Conservation (phyloP, 2,888 invertebrate genomes). For the Vesta saturnalis region DNA sequence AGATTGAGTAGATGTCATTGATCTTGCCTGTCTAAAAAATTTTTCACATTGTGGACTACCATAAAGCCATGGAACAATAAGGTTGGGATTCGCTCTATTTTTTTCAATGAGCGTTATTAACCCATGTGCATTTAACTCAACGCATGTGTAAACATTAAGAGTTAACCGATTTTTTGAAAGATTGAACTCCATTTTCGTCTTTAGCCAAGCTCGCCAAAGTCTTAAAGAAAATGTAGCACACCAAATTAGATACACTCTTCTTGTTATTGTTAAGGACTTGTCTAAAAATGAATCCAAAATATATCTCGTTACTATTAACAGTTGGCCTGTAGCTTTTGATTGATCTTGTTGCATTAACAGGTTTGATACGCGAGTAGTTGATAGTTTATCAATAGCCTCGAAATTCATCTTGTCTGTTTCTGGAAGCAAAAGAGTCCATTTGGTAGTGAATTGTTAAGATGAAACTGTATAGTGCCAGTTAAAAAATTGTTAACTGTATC, state of each 20-base stretch:
- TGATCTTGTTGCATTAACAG: conserved; percentile 6
- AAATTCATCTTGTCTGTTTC: conserved; percentile 31
- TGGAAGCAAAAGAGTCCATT: too few relatives aligned
- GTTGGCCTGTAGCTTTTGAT: conserved; percentile 7
- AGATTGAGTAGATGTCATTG: conserved; percentile 29
- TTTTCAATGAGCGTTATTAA: conserved; percentile 13
- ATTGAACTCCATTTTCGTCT: neutral
- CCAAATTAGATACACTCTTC: conserved; percentile 16
- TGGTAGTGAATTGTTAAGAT: too few relatives aligned
- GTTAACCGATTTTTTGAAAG: neutral
- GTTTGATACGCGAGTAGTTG: neutral
- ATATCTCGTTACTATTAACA: conserved; percentile 16
- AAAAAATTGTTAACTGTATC: too few relatives aligned
- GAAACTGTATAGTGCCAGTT: too few relatives aligned
- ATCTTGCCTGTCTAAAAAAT: conserved; percentile 28
- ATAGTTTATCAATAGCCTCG: conserved; percentile 23
- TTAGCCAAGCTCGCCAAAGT: neutral
- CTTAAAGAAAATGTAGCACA: neutral
- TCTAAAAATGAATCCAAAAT: conserved; percentile 20
- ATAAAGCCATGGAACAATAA: neutral
- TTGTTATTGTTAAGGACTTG: conserved; percentile 9
- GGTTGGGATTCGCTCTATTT: neutral
- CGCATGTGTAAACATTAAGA: neutral
- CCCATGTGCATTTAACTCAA: neutral
- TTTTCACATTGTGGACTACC: conserved; percentile 29